Evolutionary conservation across 1,140 invertebrate species (phyloP).

Genomic region (Danaus melanippus): DNA sequence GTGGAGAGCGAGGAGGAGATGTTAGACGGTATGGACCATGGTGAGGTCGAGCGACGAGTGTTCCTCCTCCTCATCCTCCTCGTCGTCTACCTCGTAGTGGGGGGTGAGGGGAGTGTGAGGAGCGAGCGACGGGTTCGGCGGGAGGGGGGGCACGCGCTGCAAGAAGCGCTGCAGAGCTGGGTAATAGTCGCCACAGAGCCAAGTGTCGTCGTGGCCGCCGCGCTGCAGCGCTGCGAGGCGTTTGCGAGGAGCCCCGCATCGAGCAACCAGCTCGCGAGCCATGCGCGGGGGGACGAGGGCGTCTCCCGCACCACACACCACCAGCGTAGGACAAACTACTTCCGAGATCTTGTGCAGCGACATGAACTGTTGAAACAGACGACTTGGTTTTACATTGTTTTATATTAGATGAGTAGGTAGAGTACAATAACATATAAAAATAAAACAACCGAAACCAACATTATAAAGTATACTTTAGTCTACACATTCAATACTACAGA

Average conservation of each 20-base stretch:
- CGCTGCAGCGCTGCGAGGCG: slow-evolving; percentile 80
- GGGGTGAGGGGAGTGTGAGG: no score
- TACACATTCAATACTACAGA: no score
- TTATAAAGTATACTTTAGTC: no score
- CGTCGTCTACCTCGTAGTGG: no score
- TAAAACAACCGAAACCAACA: no score
- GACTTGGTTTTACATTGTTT: neutral
- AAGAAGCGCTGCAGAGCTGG: slow-evolving; percentile 48
- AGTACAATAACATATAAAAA: no score
- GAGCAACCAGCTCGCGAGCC: slow-evolving; percentile 84
- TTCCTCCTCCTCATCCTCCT: no score
- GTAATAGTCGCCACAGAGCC: slow-evolving; percentile 73
- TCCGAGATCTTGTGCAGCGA: slow-evolving; percentile 80
- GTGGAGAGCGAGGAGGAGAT: no score
- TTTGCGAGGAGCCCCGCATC: slow-evolving; percentile 80
- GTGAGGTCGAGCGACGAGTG: no score
- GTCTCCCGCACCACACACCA: slow-evolving; percentile 87
- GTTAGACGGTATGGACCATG: no score
- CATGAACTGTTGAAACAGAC: slow-evolving; percentile 76
- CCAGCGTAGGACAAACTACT: slow-evolving; percentile 80
- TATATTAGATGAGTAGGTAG: no score
- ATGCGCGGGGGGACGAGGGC: slow-evolving; percentile 86
- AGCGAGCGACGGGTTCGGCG: slow-evolving; percentile 14
- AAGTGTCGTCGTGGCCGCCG: slow-evolving; percentile 92
- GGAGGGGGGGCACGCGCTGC: slow-evolving; percentile 41